Evolutionary conservation across 2,888 invertebrate species (phyloP).

Genomic region (Scaptomyza cyrtandrae): DNA sequence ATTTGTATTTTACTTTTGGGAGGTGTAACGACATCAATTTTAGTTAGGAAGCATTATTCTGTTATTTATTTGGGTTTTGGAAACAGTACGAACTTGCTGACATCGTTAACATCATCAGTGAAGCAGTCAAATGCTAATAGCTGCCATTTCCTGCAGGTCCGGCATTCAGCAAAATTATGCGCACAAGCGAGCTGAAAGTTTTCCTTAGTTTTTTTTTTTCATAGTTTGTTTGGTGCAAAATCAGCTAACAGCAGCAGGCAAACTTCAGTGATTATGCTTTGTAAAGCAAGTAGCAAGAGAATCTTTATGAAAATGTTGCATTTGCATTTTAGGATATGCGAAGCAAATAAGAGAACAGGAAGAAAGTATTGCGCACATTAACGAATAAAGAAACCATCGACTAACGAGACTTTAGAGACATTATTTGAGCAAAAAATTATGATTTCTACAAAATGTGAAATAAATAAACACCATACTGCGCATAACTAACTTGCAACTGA

Average conservation of each 20-base stretch:
- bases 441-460: no score
- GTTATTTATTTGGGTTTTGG: no score
- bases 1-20: no score
- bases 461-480: no score
- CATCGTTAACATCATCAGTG: constrained; percentile 79
- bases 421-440: no score
- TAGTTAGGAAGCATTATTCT: no score
- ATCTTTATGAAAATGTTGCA: constrained; percentile 59
- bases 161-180: constrained; percentile 74
- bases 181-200: constrained; percentile 65
- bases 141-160: constrained; percentile 79
- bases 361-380: no score
- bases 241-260: constrained; percentile 25
- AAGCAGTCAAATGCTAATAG: constrained; percentile 79
- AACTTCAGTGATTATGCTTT: constrained; percentile 36
- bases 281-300: constrained; percentile 4
- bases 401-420: constrained; percentile 13
- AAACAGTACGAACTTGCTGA: constrained; percentile 28
- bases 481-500: no score
- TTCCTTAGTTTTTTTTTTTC: constrained; percentile 7
- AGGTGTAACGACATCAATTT: no score
- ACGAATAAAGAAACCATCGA: not conserved
- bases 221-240: constrained; percentile 6
- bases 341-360: constrained; percentile 70
- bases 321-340: constrained; percentile 72